Evolutionary conservation across 1,140 invertebrate species (phyloP), one percentile per base, ranked within the genome.

Genomic region (Drosophila aff.): DNA sequence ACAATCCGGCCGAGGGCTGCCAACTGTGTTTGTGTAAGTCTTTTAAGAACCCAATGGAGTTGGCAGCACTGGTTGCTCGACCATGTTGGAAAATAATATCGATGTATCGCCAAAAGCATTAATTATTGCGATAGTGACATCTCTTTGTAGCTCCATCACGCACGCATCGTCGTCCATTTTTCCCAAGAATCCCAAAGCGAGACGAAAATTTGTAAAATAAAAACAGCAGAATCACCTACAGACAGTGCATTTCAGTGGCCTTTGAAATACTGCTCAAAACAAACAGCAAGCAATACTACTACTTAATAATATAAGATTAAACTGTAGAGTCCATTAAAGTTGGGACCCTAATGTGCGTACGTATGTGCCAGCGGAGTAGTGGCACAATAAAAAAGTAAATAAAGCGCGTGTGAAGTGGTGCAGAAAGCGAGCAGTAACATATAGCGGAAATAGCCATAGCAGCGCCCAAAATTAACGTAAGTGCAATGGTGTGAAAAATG

Each of bases 201-300:
- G 71, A 50, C 62, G 74, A 72, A 83, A 78, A 89, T 77, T 63
- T 89, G 62, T 80, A 78, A 89, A 78, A 71, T 89, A 74, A 64
- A 46, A 46, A 83, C 28, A 64, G 31, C 57, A 43, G n/a, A 43
- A 43, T 55, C 33, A 50, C 21, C 33, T 62, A 50, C 49, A 43
- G 61, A 79, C 57, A 90, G 84, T 89, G 84, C 84, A 89, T 89
- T 90, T 84, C 69, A 89, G 84, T 89, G 84, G 84, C 84, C 84
- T 89, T 89, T 84, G 63, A 79, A 89, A 90, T 81, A 89, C 84
- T 90, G 85, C 81, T 90, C 85, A 89, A 81, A 40, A 52, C 41
- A 50, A 66, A 76, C 55, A 59, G 49, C 58, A 81, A 90, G 81
- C 84, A 79, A 72, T 75, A 71, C 33, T 47, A 71, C 68, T 63